Evolutionary conservation across 2,888 invertebrate species (phyloP).

Genomic region (Cataglyphis livida): DNA sequence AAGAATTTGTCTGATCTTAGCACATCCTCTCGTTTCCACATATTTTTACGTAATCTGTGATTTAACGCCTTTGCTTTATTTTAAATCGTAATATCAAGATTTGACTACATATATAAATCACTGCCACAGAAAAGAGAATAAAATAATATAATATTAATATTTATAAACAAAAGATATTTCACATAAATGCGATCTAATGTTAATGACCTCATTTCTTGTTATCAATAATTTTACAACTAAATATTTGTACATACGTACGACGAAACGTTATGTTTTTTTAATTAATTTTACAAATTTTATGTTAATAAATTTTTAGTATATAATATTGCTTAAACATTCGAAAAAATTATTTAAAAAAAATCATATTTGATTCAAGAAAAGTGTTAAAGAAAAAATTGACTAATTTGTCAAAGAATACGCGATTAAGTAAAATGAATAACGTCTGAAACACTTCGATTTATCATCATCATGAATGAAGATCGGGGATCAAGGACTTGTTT

Average conservation of each 20-base stretch:
- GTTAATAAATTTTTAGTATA: neutral
- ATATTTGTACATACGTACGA: too few relatives aligned
- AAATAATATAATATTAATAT: neutral
- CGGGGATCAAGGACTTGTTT: conserved; percentile 26
- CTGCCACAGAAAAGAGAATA: neutral
- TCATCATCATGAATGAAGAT: neutral
- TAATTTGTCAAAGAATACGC: neutral
- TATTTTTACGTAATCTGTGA: neutral
- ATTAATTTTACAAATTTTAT: neutral
- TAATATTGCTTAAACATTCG: neutral
- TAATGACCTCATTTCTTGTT: neutral
- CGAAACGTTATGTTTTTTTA: neutral
- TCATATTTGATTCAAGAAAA: neutral
- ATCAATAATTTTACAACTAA: neutral
- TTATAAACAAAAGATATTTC: neutral
- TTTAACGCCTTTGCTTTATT: conserved; percentile 9
- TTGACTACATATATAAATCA: neutral
- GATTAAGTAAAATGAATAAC: neutral
- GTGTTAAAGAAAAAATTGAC: neutral
- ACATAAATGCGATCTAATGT: neutral
- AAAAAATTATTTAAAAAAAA: neutral
- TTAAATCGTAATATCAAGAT: neutral
- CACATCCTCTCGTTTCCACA: neutral
- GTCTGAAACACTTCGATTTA: neutral
- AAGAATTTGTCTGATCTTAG: neutral